Conservation (phyloP, 2,797 vertebrate genomes). For the Gallirallus australis region DNA sequence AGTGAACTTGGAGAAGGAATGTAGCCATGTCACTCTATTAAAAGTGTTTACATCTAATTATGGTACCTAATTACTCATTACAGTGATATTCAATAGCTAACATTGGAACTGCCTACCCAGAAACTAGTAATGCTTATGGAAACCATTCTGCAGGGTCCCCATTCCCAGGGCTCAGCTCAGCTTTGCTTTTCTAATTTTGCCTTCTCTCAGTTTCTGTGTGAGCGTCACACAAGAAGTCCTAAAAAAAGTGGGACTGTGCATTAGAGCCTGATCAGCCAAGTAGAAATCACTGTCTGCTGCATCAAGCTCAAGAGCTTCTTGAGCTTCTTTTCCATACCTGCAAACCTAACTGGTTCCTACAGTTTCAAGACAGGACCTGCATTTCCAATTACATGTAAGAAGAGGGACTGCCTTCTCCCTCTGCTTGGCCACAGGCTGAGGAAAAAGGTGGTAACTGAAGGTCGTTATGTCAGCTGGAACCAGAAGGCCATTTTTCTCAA, state of each 20-base stretch:
- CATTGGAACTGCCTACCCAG: neutral
- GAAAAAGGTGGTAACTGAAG: neutral
- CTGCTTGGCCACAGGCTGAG: neutral
- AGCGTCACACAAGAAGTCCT: neutral
- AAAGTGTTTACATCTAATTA: neutral
- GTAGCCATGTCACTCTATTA: neutral
- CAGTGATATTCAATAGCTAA: neutral
- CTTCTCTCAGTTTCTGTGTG: neutral
- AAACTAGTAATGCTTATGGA: neutral
- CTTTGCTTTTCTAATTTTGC: neutral
- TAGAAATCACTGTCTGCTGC: constrained; percentile 8
- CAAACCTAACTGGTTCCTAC: neutral
- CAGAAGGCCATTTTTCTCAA: constrained; percentile 1
- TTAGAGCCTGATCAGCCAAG: neutral
- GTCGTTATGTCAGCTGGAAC: neutral
- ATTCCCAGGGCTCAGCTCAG: neutral
- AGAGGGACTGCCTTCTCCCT: neutral
- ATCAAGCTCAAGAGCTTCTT: neutral
- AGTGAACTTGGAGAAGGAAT: neutral
- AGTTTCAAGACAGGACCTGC: neutral
- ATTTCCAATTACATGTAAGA: neutral
- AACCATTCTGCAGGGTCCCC: neutral
- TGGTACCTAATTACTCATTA: neutral
- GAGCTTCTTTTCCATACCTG: neutral
- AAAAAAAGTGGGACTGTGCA: neutral